Base-by-base conservation (phyloP, 1,140 invertebrate species). In the Diorhabda elongata region DNA sequence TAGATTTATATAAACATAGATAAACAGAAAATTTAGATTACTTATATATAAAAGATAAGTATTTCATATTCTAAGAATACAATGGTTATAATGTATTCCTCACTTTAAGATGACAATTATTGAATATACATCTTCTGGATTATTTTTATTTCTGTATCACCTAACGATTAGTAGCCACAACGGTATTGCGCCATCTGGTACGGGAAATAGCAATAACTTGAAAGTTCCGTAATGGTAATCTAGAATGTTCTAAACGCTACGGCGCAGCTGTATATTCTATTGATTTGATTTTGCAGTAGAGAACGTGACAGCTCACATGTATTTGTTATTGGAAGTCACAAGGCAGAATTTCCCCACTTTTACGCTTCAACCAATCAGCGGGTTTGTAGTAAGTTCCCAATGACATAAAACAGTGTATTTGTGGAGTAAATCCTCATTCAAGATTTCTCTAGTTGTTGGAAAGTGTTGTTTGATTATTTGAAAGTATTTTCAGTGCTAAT, bases 381-480 rank as follows among this genome's bases (percentile, higher is more conserved):
- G 26, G 9, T 42, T 45, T 6, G n/a, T 61, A 63, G 60, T 67
- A 69, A 67, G 65, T 45, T 62, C 62, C 57, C 69, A 52, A 59
- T 67, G 66, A 73, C 73, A 66, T 66, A 73, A 73, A 74, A 73
- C 72, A 70, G 67, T 66, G 44, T 64, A 47, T 67, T 58, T 41
- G 60, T 69, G 64, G 58, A 64, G 63, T 9, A 69, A 61, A 42
- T 61, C 43, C 9, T 63, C 61, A 63, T 63, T 63, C 61, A 44
- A 26, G 42, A 47, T 11, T 60, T 42, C 52, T 6, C n/a, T 56
- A 56, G 11, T 60, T 11, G n/a, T 60, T 60, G 58, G 47, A 52
- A 52, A 61, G 58, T 26, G 42, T 52, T 47, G 58, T 52, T 56
- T 64, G 9, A 59, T 58, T 42, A 45, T 58, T 26, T 52, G 42